A percentile compares a stretch with the other conserved stretches of the same genome.
Conservation (phyloP, 2,888 invertebrate genomes). For the Chalcis sispes region DNA sequence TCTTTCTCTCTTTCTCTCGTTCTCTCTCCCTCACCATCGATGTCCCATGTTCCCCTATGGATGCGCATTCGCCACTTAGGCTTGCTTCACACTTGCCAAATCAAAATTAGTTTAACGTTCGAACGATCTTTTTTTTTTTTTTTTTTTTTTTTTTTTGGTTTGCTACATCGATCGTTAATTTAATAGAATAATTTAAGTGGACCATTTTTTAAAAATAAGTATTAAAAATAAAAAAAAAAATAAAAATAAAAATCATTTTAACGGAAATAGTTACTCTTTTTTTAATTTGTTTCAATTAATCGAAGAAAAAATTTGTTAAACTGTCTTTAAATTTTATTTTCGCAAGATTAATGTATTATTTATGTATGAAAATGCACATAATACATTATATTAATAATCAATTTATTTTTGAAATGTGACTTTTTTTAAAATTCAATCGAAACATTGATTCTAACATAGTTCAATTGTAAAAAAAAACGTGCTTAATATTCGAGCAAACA, state of each 20-base stretch:
- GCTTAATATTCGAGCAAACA: too few relatives aligned
- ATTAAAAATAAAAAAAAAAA: not conserved
- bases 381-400: too few relatives aligned
- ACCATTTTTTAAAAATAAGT: not conserved
- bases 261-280: not conserved
- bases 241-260: not conserved
- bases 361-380: too few relatives aligned
- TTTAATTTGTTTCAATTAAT: too few relatives aligned
- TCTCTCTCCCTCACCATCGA: conserved; percentile 16
- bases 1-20: conserved; percentile 12
- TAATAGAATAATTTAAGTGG: not conserved
- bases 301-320: too few relatives aligned
- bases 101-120: conserved; percentile 43
- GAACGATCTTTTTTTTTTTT: conserved; percentile 16
- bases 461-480: too few relatives aligned
- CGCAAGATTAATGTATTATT: too few relatives aligned
- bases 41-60: conserved; percentile 4
- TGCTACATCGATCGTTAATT: too few relatives aligned
- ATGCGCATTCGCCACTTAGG: conserved; percentile 31
- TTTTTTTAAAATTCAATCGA: too few relatives aligned
- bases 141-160: not conserved
- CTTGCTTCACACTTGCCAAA: conserved; percentile 26
- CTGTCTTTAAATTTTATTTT: too few relatives aligned
- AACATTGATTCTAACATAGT: too few relatives aligned
- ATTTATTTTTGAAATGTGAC: too few relatives aligned